These are phyloP conservation scores for Naso thynnoides DNA, from an alignment of 2,797 vertebrate species.

Conservation along the genomic window DNA sequence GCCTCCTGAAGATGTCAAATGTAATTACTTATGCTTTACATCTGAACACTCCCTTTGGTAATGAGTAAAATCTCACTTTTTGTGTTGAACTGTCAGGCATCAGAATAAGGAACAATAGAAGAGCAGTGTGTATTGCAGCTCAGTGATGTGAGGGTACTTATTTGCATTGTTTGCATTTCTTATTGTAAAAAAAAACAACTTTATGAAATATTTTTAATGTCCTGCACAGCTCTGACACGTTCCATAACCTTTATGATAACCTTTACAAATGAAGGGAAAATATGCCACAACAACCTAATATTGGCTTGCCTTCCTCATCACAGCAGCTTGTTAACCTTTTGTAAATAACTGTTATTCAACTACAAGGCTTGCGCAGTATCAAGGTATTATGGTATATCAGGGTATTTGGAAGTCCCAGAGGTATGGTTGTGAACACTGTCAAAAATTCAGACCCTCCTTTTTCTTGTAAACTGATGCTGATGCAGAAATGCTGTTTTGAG, in stretches of 20 bases:
- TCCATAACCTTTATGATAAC: neutral
- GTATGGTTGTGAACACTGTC: too few species aligned
- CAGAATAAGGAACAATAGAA: neutral
- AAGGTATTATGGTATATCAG: too few species aligned
- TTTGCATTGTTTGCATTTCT: neutral
- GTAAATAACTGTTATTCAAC: neutral
- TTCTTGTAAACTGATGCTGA: too few species aligned
- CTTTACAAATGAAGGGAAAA: neutral
- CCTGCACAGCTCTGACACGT: conserved; percentile 11
- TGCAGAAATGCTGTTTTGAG: too few species aligned
- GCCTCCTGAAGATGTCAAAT: neutral
- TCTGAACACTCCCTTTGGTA: conserved; percentile 6
- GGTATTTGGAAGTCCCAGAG: too few species aligned
- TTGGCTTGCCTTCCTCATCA: neutral
- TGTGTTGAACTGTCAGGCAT: conserved; percentile 5
- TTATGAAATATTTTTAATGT: conserved; percentile 17
- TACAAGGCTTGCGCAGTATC: too few species aligned
- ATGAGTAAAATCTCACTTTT: neutral
- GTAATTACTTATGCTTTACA: neutral
- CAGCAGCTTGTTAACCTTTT: neutral
- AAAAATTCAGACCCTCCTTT: too few species aligned
- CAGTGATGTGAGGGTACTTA: neutral
- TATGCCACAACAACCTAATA: neutral
- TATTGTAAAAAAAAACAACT: neutral
- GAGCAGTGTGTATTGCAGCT: neutral